These are phyloP conservation scores for Papilio xuthus DNA, from an alignment of 1,140 invertebrate species.

Conservation along the genomic window DNA sequence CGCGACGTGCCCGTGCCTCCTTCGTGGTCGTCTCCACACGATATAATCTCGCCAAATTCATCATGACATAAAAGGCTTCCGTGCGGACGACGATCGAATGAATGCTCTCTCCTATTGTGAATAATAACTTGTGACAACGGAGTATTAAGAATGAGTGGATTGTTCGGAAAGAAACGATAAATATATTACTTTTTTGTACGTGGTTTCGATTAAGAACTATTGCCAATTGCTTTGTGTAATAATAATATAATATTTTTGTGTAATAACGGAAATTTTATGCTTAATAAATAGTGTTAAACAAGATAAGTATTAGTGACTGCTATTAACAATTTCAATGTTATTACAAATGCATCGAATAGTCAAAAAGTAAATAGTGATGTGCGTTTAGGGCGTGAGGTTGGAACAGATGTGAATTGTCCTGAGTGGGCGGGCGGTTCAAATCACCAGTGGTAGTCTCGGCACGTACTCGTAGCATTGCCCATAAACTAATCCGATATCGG, in stretches of 20 bases:
- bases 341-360: background rate
- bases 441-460: slow-evolving; percentile 48
- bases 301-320: slow-evolving; percentile 16
- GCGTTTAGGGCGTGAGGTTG: slow-evolving; percentile 23
- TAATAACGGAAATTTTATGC: background rate
- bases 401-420: slow-evolving; percentile 32
- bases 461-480: slow-evolving; percentile 62
- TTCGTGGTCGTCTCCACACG: slow-evolving; percentile 41
- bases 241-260: background rate
- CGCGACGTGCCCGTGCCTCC: slow-evolving; percentile 45
- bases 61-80: slow-evolving; percentile 58
- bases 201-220: background rate
- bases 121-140: slow-evolving; percentile 37
- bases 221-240: background rate
- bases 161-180: slow-evolving; percentile 8
- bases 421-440: slow-evolving; percentile 37
- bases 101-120: slow-evolving; percentile 43
- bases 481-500: slow-evolving; percentile 70
- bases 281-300: background rate
- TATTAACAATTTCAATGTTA: slow-evolving; percentile 27
- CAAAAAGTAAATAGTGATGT: slow-evolving; percentile 2
- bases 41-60: slow-evolving; percentile 61
- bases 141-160: slow-evolving; percentile 34
- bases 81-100: slow-evolving; percentile 49
- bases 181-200: slow-evolving; percentile 18